A percentile compares a stretch with the other conserved stretches of the same genome.
Conservation (phyloP, 1,140 invertebrate genomes). For the Drosophila quadrilineata region DNA sequence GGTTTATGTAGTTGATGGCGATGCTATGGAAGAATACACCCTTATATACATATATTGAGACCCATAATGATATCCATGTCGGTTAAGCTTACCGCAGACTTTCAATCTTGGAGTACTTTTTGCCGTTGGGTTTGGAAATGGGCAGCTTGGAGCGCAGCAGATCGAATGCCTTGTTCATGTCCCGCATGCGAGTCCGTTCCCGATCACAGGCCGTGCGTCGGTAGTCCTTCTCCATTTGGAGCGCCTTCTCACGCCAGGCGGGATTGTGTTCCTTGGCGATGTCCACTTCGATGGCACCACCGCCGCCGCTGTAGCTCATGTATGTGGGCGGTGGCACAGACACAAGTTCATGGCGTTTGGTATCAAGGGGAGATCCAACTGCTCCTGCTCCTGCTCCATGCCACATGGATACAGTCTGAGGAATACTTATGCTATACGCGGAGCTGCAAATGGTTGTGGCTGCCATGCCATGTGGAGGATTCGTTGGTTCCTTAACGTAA, state of each 20-base stretch:
- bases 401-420: slow-evolving; percentile 72
- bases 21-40: slow-evolving; percentile 82
- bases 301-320: slow-evolving; percentile 51
- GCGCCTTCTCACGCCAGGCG: slow-evolving; percentile 83
- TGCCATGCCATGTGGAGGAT: slow-evolving; percentile 11
- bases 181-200: slow-evolving; percentile 91
- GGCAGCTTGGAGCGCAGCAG: slow-evolving; percentile 89
- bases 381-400: slow-evolving; percentile 14
- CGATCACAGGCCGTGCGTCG: slow-evolving; percentile 89
- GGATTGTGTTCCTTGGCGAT: slow-evolving; percentile 80
- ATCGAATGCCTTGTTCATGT: slow-evolving; percentile 94
- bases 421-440: slow-evolving; percentile 55
- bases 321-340: slow-evolving; percentile 69
- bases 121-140: slow-evolving; percentile 91
- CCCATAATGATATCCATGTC: not conserved
- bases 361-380: slow-evolving; percentile 25
- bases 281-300: slow-evolving; percentile 74
- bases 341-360: slow-evolving; percentile 48
- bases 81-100: slow-evolving; percentile 85
- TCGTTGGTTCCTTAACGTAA: slow-evolving; percentile 46
- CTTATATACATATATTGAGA: not conserved
- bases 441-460: slow-evolving; percentile 13
- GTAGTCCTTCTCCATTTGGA: slow-evolving; percentile 84
- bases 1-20: slow-evolving; percentile 91
- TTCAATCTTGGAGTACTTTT: slow-evolving; percentile 94